Conservation (phyloP, 2,888 invertebrate genomes). For the Philereme vetulata region DNA sequence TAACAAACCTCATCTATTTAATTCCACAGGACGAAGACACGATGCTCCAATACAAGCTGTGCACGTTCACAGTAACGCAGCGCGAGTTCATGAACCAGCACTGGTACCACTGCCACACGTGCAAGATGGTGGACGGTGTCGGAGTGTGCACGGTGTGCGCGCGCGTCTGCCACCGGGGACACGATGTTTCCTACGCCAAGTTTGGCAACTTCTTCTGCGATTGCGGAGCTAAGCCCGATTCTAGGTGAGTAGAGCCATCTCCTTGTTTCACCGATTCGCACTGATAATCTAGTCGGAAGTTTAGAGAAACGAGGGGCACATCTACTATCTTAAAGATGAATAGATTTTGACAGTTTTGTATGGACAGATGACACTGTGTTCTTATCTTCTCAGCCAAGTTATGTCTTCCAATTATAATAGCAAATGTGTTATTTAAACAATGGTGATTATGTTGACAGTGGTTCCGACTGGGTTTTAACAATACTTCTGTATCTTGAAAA, state of each 20-base stretch:
- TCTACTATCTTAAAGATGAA: too few species aligned
- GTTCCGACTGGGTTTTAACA: too few species aligned
- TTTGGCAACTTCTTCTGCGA: conserved; percentile 99
- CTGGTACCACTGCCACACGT: conserved; percentile 99
- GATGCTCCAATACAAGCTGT: conserved; percentile 93
- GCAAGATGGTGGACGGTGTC: conserved; percentile 98
- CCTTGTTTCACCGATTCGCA: too few species aligned
- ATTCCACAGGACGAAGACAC: conserved; percentile 90
- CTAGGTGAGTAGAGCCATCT: conserved; percentile 56
- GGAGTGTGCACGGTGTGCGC: conserved; percentile 99
- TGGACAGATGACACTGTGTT: too few species aligned
- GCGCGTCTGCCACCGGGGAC: conserved; percentile 97
- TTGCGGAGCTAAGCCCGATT: conserved; percentile 97
- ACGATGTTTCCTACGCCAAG: conserved; percentile 98
- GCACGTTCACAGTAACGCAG: conserved; percentile 98
- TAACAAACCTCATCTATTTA: neutral
- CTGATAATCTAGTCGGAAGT: too few species aligned
- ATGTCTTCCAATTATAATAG: too few species aligned
- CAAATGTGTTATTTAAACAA: too few species aligned
- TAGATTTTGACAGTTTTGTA: too few species aligned
- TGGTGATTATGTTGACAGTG: too few species aligned
- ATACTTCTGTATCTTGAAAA: too few species aligned
- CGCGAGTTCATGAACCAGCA: conserved; percentile 99
- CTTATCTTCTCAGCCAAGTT: too few species aligned
- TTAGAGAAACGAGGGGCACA: too few species aligned